Evolutionary conservation across 1,140 invertebrate species (phyloP).

Genomic region (Wasmannia auropunctata): DNA sequence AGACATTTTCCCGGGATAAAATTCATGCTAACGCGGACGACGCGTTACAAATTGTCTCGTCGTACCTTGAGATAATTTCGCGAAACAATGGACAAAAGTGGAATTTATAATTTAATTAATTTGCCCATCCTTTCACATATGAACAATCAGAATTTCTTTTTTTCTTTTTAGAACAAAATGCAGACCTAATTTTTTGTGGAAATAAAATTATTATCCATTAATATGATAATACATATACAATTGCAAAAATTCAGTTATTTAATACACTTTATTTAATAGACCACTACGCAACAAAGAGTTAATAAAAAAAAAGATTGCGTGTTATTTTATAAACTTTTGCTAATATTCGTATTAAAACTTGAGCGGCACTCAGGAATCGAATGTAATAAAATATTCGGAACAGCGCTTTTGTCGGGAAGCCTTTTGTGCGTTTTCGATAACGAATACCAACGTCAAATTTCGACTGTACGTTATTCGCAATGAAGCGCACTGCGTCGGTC

Average conservation of each 20-base stretch:
- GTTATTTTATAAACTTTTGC: constrained; percentile 18
- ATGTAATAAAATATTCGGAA: constrained; percentile 35
- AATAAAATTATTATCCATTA: constrained; percentile 11
- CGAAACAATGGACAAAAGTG: not conserved
- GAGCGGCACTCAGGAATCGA: not conserved
- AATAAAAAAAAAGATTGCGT: not conserved
- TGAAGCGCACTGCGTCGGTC: constrained; percentile 33
- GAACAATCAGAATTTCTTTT: not conserved
- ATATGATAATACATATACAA: not conserved
- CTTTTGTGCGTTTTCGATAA: constrained; percentile 38
- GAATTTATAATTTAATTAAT: not conserved
- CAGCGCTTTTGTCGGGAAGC: not conserved
- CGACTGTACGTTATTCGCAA: constrained; percentile 5
- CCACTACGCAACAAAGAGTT: not conserved
- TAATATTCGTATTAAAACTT: constrained; percentile 8
- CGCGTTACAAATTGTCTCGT: not conserved
- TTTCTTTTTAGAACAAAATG: not conserved
- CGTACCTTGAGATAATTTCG: not conserved
- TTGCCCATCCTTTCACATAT: not conserved
- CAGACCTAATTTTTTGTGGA: not conserved
- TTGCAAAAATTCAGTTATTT: not conserved
- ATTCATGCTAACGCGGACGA: not conserved
- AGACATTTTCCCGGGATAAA: not conserved
- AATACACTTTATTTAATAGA: too few relatives aligned
- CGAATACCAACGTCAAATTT: constrained; percentile 17